phyloP scores from a whole-genome alignment of 2,888 invertebrate genomes.

The Endotricha flammealis region DNA sequence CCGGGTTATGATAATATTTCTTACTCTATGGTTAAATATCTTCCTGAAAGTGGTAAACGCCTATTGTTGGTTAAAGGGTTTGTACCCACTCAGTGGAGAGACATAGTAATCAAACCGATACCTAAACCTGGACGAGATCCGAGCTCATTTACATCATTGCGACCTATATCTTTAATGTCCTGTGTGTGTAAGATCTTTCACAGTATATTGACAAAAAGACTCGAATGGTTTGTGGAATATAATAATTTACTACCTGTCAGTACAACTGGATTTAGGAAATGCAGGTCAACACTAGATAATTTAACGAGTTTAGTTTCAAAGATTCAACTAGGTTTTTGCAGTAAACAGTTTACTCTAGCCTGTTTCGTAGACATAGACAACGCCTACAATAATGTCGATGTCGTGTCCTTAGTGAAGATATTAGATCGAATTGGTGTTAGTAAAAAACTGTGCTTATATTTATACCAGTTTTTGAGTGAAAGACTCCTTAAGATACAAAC shows the following conservation, averaged over 20 bases:
- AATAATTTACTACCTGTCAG: conserved; percentile 10
- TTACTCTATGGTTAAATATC: conserved; percentile 18
- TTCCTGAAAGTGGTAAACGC: conserved; percentile 10
- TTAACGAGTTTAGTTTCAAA: not conserved
- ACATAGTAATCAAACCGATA: conserved; percentile 17
- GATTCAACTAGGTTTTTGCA: conserved; percentile 15
- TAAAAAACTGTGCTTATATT: conserved; percentile 5
- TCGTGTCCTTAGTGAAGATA: not conserved
- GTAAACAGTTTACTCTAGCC: conserved; percentile 12
- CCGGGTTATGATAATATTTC: conserved; percentile 17
- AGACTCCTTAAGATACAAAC: not conserved
- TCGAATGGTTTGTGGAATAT: conserved; percentile 22
- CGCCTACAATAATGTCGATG: conserved; percentile 6
- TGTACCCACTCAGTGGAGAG: conserved; percentile 18
- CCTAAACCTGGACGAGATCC: conserved; percentile 13
- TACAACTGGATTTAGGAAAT: conserved; percentile 13
- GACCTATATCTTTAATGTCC: conserved; percentile 20
- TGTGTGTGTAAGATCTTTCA: conserved; percentile 23
- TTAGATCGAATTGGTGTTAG: not conserved
- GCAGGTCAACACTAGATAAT: conserved; percentile 9
- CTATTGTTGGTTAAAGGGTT: conserved; percentile 4
- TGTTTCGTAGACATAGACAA: conserved; percentile 7
- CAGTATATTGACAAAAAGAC: conserved; percentile 14
- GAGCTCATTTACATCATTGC: not conserved
- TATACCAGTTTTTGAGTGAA: not conserved